Conservation (phyloP, 2,888 invertebrate species). For the Zygothrica quintamaculata region DNA sequence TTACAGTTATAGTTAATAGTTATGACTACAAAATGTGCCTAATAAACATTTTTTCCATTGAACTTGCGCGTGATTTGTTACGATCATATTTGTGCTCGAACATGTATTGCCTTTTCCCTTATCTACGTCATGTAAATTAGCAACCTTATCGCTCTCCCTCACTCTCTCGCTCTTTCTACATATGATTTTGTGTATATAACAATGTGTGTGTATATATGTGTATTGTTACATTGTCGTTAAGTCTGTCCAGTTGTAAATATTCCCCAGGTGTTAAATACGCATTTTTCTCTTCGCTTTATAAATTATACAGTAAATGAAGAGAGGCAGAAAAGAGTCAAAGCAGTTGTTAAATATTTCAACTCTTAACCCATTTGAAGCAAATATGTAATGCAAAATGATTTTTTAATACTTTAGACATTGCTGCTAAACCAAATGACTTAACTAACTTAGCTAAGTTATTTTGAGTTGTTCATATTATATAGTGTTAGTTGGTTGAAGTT, state of each 20-base stretch:
- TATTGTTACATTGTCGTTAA: conserved; percentile 18
- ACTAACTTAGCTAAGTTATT: conserved; percentile 12
- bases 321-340: background rate
- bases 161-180: conserved; percentile 4
- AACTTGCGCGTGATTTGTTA: conserved; percentile 23
- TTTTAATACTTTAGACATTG: conserved; percentile 10
- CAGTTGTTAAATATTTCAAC: too few relatives aligned
- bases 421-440: conserved; percentile 13
- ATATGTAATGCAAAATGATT: conserved; percentile 22
- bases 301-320: conserved; percentile 38
- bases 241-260: conserved; percentile 55
- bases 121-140: conserved; percentile 15
- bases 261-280: conserved; percentile 67
- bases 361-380: too few relatives aligned
- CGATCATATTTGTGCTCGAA: conserved; percentile 25
- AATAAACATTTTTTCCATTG: conserved; percentile 13
- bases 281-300: conserved; percentile 46
- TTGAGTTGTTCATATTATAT: background rate
- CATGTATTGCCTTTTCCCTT: background rate
- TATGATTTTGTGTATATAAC: background rate
- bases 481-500: conserved; percentile 9
- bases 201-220: conserved; percentile 1
- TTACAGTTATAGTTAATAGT: too few relatives aligned
- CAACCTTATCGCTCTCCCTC: conserved; percentile 5
- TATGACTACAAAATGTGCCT: too few relatives aligned